These are phyloP conservation scores for Agrotis segetum DNA, from an alignment of 2,888 invertebrate genomes.

Conservation along the genomic window DNA sequence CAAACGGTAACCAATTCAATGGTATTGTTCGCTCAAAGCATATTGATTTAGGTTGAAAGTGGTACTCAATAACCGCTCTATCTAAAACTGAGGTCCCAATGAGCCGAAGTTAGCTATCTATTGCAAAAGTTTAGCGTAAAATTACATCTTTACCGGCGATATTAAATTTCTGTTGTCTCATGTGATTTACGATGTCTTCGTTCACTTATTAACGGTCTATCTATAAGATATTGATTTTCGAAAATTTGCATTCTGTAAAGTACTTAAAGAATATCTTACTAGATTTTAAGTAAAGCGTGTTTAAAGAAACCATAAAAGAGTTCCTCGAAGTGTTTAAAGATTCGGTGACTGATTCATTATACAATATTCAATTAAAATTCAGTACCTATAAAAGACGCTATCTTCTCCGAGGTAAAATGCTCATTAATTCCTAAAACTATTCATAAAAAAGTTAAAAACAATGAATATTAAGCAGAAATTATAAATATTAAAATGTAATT, in stretches of 20 bases:
- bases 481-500: constrained; percentile 71
- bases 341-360: neutral
- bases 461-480: constrained; percentile 25
- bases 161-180: constrained; percentile 89
- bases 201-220: constrained; percentile 78
- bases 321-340: neutral
- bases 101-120: constrained; percentile 83
- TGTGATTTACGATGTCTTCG: constrained; percentile 81
- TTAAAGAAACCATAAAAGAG: neutral
- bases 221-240: constrained; percentile 73
- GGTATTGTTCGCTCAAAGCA: constrained; percentile 79
- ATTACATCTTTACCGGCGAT: constrained; percentile 86
- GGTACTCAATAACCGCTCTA: constrained; percentile 80
- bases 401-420: neutral
- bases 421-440: constrained; percentile 11
- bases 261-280: neutral
- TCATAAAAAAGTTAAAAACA: constrained; percentile 11
- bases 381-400: neutral
- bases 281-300: neutral
- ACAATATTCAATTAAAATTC: neutral
- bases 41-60: constrained; percentile 83
- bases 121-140: constrained; percentile 86
- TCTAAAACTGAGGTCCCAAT: constrained; percentile 78
- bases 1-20: constrained; percentile 59
- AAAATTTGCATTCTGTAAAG: constrained; percentile 38